Evolutionary conservation across 2,113 vertebrate genomes (phyloP).

Genomic region (Argyrosomus japonicus): DNA sequence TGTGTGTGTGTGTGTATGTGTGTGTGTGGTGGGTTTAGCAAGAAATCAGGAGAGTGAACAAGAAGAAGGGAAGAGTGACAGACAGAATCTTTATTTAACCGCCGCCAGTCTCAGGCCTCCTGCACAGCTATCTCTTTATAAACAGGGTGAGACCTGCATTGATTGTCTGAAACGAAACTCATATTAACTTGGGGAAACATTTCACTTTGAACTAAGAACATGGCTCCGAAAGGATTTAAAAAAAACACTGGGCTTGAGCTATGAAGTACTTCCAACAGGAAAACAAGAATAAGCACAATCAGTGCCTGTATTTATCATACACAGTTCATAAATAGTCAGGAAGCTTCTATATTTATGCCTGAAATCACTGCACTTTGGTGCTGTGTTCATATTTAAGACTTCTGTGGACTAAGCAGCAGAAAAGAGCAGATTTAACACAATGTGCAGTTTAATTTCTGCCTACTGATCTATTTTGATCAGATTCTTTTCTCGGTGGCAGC

Average conservation of each 20-base stretch:
- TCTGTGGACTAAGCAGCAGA: neutral
- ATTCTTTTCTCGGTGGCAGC: neutral
- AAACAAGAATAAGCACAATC: neutral
- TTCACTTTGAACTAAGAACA: slow-evolving; percentile 9
- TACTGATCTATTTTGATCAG: neutral
- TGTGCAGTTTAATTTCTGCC: neutral
- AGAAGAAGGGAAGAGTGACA: neutral
- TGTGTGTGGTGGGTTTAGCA: neutral
- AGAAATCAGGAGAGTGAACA: neutral
- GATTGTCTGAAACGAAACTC: slow-evolving; percentile 31
- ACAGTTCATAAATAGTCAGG: neutral
- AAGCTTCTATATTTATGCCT: neutral
- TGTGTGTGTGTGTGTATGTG: slow-evolving; percentile 44
- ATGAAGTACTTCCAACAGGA: neutral
- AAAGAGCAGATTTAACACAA: neutral
- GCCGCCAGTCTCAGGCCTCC: neutral
- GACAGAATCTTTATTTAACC: slow-evolving; percentile 31
- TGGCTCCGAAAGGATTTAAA: neutral
- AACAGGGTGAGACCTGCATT: slow-evolving; percentile 28
- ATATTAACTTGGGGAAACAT: slow-evolving; percentile 21
- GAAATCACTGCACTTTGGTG: neutral
- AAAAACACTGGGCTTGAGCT: neutral
- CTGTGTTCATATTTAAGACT: neutral
- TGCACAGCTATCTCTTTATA: neutral
- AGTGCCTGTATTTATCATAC: neutral